These are phyloP conservation scores for Osmerus mordax DNA, from an alignment of 2,113 vertebrate genomes.

Conservation along the genomic window DNA sequence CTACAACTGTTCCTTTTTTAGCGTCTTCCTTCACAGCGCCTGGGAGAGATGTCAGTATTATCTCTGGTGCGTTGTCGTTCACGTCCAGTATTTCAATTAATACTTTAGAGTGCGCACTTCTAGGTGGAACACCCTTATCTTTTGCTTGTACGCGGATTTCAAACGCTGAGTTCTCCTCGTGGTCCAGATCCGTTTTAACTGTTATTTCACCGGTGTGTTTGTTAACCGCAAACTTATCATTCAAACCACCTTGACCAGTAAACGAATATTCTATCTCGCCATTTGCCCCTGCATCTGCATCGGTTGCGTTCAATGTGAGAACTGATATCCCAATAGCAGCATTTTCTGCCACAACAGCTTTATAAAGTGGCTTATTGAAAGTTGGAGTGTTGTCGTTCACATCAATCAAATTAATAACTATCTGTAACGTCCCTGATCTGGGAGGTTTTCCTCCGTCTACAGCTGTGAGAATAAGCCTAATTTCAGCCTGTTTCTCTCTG, in stretches of 20 bases:
- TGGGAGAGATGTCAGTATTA: constrained; percentile 54
- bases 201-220: no score
- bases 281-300: constrained; percentile 61
- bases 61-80: constrained; percentile 71
- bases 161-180: no score
- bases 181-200: constrained; percentile 27
- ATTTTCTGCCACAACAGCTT: constrained; percentile 54
- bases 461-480: constrained; percentile 30
- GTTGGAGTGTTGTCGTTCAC: constrained; percentile 68
- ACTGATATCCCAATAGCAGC: constrained; percentile 23
- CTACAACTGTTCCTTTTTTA: constrained; percentile 60
- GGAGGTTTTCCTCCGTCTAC: constrained; percentile 45
- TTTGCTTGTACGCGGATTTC: no score
- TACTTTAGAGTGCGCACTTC: constrained; percentile 61
- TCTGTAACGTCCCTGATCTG: constrained; percentile 47
- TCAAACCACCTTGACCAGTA: constrained; percentile 20
- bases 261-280: constrained; percentile 58
- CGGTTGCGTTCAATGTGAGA: constrained; percentile 49
- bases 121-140: constrained; percentile 35
- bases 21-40: constrained; percentile 34
- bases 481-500: constrained; percentile 41
- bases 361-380: constrained; percentile 52
- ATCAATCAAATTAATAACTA: constrained; percentile 62
- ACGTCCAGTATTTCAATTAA: constrained; percentile 57
- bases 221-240: no score